These are phyloP conservation scores for Melanotaenia boesemani DNA, from an alignment of 2,797 vertebrate genomes.

Conservation along the genomic window DNA sequence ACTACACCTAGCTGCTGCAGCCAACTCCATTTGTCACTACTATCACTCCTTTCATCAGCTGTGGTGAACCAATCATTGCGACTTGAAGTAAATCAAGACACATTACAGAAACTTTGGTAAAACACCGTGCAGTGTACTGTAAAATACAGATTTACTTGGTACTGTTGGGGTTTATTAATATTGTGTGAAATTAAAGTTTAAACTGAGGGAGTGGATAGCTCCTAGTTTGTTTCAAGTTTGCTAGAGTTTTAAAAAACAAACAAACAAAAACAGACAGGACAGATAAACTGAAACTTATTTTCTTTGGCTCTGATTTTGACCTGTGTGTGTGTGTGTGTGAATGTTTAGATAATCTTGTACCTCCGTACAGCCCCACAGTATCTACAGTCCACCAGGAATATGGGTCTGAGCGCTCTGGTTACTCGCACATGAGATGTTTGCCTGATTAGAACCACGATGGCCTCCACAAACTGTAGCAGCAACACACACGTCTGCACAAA, in stretches of 20 bases:
- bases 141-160: background rate
- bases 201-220: background rate
- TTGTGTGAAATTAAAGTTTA: background rate
- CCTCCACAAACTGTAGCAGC: conserved; percentile 94
- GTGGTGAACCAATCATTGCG: background rate
- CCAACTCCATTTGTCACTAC: background rate
- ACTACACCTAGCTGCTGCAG: background rate
- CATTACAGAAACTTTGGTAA: background rate
- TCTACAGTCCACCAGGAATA: conserved; percentile 97
- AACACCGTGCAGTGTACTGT: background rate
- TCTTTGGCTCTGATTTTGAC: background rate
- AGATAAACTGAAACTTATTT: background rate
- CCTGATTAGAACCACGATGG: conserved; percentile 94
- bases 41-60: background rate
- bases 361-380: conserved; percentile 97
- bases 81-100: too few relatives aligned
- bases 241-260: background rate
- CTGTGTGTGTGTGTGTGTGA: background rate
- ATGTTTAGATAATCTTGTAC: conserved; percentile 67
- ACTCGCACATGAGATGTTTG: conserved; percentile 96
- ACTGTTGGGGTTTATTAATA: background rate
- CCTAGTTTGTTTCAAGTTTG: background rate
- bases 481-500: conserved; percentile 89
- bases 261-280: background rate
- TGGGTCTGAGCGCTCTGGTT: conserved; percentile 95